Base-by-base conservation (phyloP, 2,888 invertebrate genomes). In the Phlogophora meticulosa region DNA sequence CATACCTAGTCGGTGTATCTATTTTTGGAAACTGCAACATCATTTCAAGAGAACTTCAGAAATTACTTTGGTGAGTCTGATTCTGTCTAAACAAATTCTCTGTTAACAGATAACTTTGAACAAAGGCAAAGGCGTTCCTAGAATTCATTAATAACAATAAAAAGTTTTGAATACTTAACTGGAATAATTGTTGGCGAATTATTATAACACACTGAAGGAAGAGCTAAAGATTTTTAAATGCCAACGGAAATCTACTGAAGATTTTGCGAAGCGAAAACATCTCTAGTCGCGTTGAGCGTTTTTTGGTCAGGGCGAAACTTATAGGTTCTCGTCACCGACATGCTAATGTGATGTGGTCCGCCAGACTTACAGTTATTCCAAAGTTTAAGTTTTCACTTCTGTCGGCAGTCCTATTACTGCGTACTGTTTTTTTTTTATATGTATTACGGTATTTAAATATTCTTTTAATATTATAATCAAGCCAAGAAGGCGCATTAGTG, bases 191-290 rank as follows among this genome's bases (percentile, higher is more conserved):
- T 74, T 52, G 42, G 32, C 57, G 57, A 53, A 80, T n/a, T 76
- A 76, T 80, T 74, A 75, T 73, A 71, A 72, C 75, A 70, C 63
- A 51, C 28, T 55, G 11, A 10, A 53, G 15, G 28, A 58, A 17
- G 40, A 49, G 49, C 60, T 45, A 7, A n/a, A 49, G 42, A 24
- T 71, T 82, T 78, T 85, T 80, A 87, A 88, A 77, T 79, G 75
- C 73, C 80, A 78, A 84, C 85, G 82, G 64, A 75, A 80, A 83
- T 82, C 79, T 64, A 72, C 77, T 78, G 76, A 84, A 85, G 28
- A 28, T 28, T 28, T 28, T 28, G n/a, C n/a, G n/a, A n/a, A n/a
- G n/a, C n/a, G n/a, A n/a, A n/a, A n/a, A n/a, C n/a, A n/a, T n/a
- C n/a, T n/a, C n/a, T n/a, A n/a, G n/a, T n/a, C n/a, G n/a, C n/a